Evolutionary conservation across 2,888 invertebrate species (phyloP), one percentile per base, ranked within the genome.

Genomic region (Rotaria sp.): DNA sequence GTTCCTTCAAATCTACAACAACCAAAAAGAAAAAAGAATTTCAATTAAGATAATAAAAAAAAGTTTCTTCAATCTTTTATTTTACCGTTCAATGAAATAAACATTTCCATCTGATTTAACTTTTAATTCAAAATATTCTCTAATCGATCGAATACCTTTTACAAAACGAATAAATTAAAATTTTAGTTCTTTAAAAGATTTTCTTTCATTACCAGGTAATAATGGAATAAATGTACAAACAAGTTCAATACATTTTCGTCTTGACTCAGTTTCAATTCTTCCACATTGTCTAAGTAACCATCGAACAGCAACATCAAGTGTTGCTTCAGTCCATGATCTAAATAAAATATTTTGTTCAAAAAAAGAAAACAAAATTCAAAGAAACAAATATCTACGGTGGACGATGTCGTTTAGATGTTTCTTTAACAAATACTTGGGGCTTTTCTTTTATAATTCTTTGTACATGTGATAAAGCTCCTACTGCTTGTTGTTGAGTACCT

Each of bases 381-480:
- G 50, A 18, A 84, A 30, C 3, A 67, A 38, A 85, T 38, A 89
- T 89, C 87, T 89, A 55, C 89, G 90, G 87, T 52, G 85, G 89
- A 89, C 41, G 87, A 87, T 85, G 90, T 88, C 11, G 86, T 30
- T 85, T 89, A 88, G 57, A 87, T 88, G 13, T 87, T 87, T 80
- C 48, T 59, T 89, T 89, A 84, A 88, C 89, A 84, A 91, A 88
- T 50, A 91, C 85, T 52, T 88, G 88, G 15, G 89, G 88, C 87
- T 89, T 90, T 50, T 92, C 92, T 41, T 91, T 89, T 7, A 94
- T 90, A 75, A 94, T 94, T 88, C 93, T 90, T 88, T 93, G 92
- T 13, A 94, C 88, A 88, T 94, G 93, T 87, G 92, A 91, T 45
- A 94, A 89, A 8, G 93, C 93, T 85, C 91, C 90, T 18, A 91